A percentile compares a stretch with the other conserved stretches of the same genome.
Conservation (phyloP, 2,888 invertebrate genomes). For the Vandiemenella viatica region DNA sequence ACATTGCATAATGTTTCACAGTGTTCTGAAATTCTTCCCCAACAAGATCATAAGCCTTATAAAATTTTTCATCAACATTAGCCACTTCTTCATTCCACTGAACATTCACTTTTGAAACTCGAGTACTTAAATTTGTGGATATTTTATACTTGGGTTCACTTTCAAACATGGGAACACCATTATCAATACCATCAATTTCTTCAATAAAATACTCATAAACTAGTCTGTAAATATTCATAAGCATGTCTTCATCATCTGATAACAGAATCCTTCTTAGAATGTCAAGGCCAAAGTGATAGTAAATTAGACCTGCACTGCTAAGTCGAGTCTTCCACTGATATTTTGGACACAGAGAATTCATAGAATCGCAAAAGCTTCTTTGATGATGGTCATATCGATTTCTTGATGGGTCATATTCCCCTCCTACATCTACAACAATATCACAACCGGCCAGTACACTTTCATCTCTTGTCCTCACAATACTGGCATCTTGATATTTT, state of each 20-base stretch:
- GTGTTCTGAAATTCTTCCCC: slow-evolving; percentile 63
- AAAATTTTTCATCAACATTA: slow-evolving; percentile 45
- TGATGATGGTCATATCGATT: slow-evolving; percentile 93
- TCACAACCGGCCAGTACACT: slow-evolving; percentile 61
- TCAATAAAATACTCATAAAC: slow-evolving; percentile 78
- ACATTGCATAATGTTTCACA: slow-evolving; percentile 41
- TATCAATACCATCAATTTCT: slow-evolving; percentile 94
- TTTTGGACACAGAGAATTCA: slow-evolving; percentile 47
- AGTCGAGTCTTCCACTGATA: slow-evolving; percentile 44
- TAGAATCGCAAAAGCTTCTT: slow-evolving; percentile 50
- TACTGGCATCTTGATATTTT: slow-evolving; percentile 61
- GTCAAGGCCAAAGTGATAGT: slow-evolving; percentile 72
- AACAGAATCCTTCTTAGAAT: slow-evolving; percentile 47
- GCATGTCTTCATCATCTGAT: slow-evolving; percentile 32
- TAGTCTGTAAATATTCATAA: slow-evolving; percentile 44
- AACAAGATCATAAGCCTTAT: slow-evolving; percentile 60
- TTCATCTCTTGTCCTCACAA: slow-evolving; percentile 51
- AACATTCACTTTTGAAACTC: slow-evolving; percentile 68
- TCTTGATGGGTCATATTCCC: slow-evolving; percentile 56
- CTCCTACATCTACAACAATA: slow-evolving; percentile 91
- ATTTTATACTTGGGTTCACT: slow-evolving; percentile 50
- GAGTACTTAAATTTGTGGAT: slow-evolving; percentile 57
- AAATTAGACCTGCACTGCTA: slow-evolving; percentile 90
- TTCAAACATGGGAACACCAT: slow-evolving; percentile 75
- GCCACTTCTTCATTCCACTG: slow-evolving; percentile 53